Percentiles rank a stretch among this genome's conserved stretches.
Evolutionary conservation across 2,113 vertebrate species (phyloP).

Genomic region (Zeus faber): DNA sequence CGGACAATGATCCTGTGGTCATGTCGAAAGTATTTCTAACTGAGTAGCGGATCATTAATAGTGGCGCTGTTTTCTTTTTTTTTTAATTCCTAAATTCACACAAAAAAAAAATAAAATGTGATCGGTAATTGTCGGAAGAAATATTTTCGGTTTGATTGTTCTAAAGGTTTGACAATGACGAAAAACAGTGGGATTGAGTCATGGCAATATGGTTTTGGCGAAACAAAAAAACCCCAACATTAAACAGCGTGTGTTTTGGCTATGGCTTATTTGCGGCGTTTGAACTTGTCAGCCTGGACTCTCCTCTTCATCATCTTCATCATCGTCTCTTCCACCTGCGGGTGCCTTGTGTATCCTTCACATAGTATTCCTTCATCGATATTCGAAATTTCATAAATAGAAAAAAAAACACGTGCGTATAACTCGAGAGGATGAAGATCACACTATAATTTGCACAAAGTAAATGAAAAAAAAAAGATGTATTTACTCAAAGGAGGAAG

Average conservation of each 20-base stretch:
- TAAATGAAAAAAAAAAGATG: conserved; percentile 42
- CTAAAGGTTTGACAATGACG: too few species aligned
- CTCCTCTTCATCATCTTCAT: conserved; percentile 18
- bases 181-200: too few species aligned
- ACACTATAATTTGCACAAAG: conserved; percentile 66
- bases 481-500: conserved; percentile 60
- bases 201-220: conserved; percentile 34
- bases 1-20: too few species aligned
- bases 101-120: too few species aligned
- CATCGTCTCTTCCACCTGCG: conserved; percentile 10
- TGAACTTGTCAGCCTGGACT: conserved; percentile 21
- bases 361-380: conserved; percentile 63
- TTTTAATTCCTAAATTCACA: too few species aligned
- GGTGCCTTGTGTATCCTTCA: conserved; percentile 44
- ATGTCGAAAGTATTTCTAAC: too few species aligned
- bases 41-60: too few species aligned
- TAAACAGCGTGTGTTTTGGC: conserved; percentile 17
- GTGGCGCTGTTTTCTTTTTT: too few species aligned
- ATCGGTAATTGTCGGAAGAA: too few species aligned
- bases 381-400: conserved; percentile 83
- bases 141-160: too few species aligned
- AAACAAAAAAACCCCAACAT: conserved; percentile 9
- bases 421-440: conserved; percentile 82
- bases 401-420: conserved; percentile 79
- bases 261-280: conserved; percentile 52